Conservation (phyloP, 2,888 invertebrate genomes). For the Perdita meconis region DNA sequence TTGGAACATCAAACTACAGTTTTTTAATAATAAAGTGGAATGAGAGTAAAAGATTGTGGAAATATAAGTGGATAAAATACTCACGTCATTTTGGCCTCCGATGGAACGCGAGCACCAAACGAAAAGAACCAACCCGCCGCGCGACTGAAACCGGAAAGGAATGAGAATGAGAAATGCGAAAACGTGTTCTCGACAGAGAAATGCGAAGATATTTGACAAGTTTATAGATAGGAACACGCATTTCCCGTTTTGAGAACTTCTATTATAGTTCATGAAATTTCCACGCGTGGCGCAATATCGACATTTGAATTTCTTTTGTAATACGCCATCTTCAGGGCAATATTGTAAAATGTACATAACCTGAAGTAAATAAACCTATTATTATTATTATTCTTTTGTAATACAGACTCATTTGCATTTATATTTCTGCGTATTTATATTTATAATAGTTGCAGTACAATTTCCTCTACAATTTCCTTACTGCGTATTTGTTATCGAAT, state of each 20-base stretch:
- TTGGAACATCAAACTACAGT: not conserved
- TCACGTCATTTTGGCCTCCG: constrained; percentile 71
- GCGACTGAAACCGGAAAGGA: constrained; percentile 71
- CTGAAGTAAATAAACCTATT: too few relatives aligned
- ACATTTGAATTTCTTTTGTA: not conserved
- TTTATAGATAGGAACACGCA: constrained; percentile 28
- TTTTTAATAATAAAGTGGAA: not conserved
- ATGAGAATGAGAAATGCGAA: not conserved
- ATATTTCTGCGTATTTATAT: too few relatives aligned
- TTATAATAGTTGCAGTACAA: too few relatives aligned
- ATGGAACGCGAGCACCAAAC: constrained; percentile 20
- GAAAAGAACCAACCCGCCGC: constrained; percentile 47
- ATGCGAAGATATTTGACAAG: not conserved
- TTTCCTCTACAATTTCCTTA: too few relatives aligned
- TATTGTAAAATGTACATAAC: too few relatives aligned
- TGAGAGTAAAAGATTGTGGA: constrained; percentile 34
- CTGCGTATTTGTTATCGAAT: too few relatives aligned
- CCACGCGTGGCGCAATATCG: not conserved
- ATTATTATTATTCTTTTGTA: too few relatives aligned
- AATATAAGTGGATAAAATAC: constrained; percentile 61
- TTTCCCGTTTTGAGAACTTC: not conserved
- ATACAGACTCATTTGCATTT: too few relatives aligned
- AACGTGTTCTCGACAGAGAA: not conserved
- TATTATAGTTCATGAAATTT: not conserved
- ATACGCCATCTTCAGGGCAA: not conserved